phyloP scores from a whole-genome alignment of 2,888 invertebrate genomes.

The Plebejus anna region DNA sequence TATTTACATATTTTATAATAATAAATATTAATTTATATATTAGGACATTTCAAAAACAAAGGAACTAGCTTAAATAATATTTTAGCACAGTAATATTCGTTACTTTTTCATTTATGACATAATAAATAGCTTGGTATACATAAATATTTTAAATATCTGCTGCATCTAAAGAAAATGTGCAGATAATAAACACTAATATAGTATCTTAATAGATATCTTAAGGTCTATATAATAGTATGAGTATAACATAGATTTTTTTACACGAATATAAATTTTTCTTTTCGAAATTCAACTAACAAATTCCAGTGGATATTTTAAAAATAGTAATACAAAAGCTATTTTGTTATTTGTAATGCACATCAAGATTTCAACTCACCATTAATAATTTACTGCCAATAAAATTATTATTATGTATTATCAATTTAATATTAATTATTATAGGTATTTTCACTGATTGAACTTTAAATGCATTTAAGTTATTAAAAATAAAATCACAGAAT shows the following conservation, averaged over 20 bases:
- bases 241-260: background rate
- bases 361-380: background rate
- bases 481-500: constrained; percentile 2
- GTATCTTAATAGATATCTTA: background rate
- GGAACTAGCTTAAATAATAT: background rate
- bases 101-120: background rate
- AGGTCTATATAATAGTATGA: no score
- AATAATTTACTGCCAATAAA: background rate
- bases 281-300: background rate
- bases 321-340: constrained; percentile 8
- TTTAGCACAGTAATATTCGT: background rate
- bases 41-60: background rate
- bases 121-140: constrained; percentile 2
- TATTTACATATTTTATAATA: background rate
- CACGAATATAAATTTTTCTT: background rate
- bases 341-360: background rate
- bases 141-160: background rate
- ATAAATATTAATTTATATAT: background rate
- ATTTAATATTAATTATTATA: background rate
- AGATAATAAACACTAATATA: background rate
- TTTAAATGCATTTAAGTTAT: background rate
- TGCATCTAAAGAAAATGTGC: background rate
- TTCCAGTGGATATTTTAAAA: background rate
- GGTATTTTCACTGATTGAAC: background rate
- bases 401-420: background rate